phyloP scores from a whole-genome alignment of 2,888 invertebrate genomes.

The Pegoplata infirma region DNA sequence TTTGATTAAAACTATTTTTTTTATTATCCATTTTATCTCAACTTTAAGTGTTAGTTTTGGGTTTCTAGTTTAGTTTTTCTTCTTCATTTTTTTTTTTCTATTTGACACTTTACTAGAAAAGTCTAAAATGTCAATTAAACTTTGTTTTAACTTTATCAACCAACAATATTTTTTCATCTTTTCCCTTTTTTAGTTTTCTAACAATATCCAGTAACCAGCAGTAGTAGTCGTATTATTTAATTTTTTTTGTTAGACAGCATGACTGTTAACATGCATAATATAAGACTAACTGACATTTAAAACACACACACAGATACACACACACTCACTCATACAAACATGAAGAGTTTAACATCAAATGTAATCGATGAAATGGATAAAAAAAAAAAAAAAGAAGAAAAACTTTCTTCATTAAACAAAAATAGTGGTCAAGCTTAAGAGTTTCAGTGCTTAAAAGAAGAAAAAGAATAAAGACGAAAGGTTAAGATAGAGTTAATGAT shows the following conservation, averaged over 20 bases:
- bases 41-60: background rate
- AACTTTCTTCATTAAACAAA: background rate
- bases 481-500: background rate
- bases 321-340: no score
- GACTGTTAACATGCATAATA: background rate
- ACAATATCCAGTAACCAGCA: background rate
- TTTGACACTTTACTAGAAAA: constrained; percentile 5
- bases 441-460: no score
- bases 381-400: no score
- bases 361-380: background rate
- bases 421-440: background rate
- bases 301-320: no score
- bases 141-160: constrained; percentile 33
- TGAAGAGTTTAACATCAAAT: background rate
- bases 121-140: constrained; percentile 41
- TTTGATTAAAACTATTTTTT: no score
- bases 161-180: background rate
- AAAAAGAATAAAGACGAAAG: no score
- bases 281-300: background rate
- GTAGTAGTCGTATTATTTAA: no score
- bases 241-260: no score
- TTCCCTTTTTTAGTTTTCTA: background rate
- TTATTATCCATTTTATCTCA: no score
- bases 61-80: background rate
- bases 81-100: background rate